Conservation (phyloP, 37 sponge, comb jelly and placozoan genomes). For the Aphrocallistes beatrix region DNA sequence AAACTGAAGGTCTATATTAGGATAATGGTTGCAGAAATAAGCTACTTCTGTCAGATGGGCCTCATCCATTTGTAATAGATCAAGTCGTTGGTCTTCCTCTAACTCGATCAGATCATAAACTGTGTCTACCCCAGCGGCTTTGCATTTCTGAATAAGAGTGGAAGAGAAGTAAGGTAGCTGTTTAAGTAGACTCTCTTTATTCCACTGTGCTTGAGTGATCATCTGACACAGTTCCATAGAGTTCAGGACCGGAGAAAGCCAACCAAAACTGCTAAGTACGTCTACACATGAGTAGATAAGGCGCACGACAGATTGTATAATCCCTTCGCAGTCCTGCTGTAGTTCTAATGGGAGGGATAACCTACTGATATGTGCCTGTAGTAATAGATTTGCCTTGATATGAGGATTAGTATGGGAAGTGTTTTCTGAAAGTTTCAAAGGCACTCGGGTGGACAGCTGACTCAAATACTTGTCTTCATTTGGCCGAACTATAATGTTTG, state of each 20-base stretch:
- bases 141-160: constrained; percentile 79
- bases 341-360: constrained; percentile 86
- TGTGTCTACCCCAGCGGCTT: constrained; percentile 61
- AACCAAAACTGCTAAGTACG: constrained; percentile 92
- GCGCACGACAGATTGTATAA: constrained; percentile 72
- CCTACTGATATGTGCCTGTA: constrained; percentile 92
- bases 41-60: constrained; percentile 76
- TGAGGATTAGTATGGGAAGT: constrained; percentile 79
- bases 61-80: constrained; percentile 62
- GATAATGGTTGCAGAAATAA: constrained; percentile 92
- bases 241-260: constrained; percentile 87
- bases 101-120: constrained; percentile 98
- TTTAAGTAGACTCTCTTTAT: constrained; percentile 89
- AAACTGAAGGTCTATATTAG: constrained; percentile 73
- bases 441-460: constrained; percentile 75
- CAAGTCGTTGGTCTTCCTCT: constrained; percentile 78
- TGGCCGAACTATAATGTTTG: constrained; percentile 72
- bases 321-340: constrained; percentile 88
- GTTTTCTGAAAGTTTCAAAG: constrained; percentile 67
- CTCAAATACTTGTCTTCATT: constrained; percentile 79
- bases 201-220: constrained; percentile 99
- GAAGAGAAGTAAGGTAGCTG: constrained; percentile 96
- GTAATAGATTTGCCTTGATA: constrained; percentile 81
- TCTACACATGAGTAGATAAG: constrained; percentile 96
- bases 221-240: constrained; percentile 99